phyloP scores from a whole-genome alignment of 2,888 invertebrate species.

The Limenitis camilla region DNA sequence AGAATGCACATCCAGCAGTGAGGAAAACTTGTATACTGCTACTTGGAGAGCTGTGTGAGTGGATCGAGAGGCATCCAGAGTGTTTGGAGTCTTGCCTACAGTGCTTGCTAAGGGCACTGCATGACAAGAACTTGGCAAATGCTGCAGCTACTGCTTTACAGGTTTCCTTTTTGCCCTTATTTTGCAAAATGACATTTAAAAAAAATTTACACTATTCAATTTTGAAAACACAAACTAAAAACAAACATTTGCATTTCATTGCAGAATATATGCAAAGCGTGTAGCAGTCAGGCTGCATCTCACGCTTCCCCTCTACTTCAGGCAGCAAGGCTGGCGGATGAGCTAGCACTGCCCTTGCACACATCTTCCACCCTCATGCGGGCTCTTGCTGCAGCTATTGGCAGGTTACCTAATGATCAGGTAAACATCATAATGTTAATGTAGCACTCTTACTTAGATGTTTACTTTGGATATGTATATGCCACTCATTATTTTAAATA shows the following conservation, averaged over 20 bases:
- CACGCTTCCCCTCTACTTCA: constrained; percentile 84
- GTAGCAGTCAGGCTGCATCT: constrained; percentile 83
- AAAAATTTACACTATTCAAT: too few relatives aligned
- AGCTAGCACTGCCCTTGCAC: constrained; percentile 81
- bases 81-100: constrained; percentile 88
- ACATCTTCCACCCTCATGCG: constrained; percentile 84
- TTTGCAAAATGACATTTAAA: too few relatives aligned
- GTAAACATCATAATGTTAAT: constrained; percentile 25
- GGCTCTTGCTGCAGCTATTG: constrained; percentile 75
- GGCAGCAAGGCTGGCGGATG: constrained; percentile 82
- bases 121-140: constrained; percentile 81
- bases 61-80: constrained; percentile 91
- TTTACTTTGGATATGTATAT: too few relatives aligned
- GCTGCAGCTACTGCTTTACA: constrained; percentile 90
- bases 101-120: constrained; percentile 83
- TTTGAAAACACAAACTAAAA: too few relatives aligned
- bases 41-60: constrained; percentile 94
- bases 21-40: constrained; percentile 90
- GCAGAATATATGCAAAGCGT: constrained; percentile 85
- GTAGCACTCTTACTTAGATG: too few relatives aligned
- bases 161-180: constrained; percentile 31
- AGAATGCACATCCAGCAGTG: constrained; percentile 88
- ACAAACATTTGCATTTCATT: not conserved
- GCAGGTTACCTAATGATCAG: constrained; percentile 67
- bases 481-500: too few relatives aligned